Conservation (phyloP, 2,888 invertebrate species). For the Sisyra nigra region DNA sequence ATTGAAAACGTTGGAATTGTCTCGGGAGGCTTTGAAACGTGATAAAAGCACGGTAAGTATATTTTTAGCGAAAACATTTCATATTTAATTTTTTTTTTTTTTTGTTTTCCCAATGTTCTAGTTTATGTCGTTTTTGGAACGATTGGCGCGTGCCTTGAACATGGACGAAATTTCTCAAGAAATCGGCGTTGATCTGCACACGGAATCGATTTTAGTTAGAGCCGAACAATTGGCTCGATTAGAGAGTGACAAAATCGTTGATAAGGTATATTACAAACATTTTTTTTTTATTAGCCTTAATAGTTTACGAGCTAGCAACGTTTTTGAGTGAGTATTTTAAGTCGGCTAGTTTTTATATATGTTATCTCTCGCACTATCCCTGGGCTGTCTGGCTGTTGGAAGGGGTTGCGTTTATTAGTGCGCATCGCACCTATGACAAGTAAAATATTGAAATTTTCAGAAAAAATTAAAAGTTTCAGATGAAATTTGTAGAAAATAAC, state of each 20-base stretch:
- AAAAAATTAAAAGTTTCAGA: too few species aligned
- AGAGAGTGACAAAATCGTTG: slow-evolving; percentile 68
- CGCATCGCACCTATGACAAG: too few species aligned
- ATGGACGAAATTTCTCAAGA: slow-evolving; percentile 72
- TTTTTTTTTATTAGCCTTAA: not conserved
- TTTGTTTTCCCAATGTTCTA: slow-evolving; percentile 17
- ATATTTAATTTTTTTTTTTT: not conserved
- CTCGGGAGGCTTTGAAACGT: slow-evolving; percentile 52
- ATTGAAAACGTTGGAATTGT: slow-evolving; percentile 51
- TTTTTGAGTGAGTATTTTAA: too few species aligned
- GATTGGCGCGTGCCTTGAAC: slow-evolving; percentile 65
- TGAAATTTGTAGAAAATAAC: too few species aligned
- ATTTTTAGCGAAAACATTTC: not conserved
- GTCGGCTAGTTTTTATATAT: too few species aligned
- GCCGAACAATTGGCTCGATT: slow-evolving; percentile 70
- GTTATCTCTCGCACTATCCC: too few species aligned
- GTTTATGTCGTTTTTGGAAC: slow-evolving; percentile 71
- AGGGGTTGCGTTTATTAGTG: too few species aligned
- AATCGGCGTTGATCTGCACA: slow-evolving; percentile 64
- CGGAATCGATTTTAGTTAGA: slow-evolving; percentile 68
- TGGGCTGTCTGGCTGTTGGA: too few species aligned
- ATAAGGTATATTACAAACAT: slow-evolving; percentile 60
- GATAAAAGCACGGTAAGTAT: slow-evolving; percentile 64
- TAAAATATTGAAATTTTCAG: too few species aligned
- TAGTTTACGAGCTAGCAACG: too few species aligned